Base-by-base conservation (phyloP, 2,888 invertebrate genomes). In the Caenorhabditis angaria region DNA sequence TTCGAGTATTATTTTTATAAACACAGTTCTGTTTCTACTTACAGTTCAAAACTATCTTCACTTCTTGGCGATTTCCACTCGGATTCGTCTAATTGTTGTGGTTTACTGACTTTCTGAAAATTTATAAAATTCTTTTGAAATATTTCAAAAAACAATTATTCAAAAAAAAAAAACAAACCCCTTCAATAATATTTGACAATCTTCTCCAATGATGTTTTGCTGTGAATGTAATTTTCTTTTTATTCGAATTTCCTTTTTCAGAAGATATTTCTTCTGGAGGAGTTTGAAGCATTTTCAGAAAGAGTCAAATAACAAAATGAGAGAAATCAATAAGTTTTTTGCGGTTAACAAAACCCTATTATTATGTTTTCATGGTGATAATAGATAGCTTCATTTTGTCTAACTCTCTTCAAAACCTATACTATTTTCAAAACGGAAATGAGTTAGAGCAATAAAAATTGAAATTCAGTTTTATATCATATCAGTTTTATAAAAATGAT, bases 71-170 rank as follows among this genome's bases (percentile, higher is more conserved):
- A 66, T 41, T 64, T 59, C 63, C 56, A 63, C 3, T 71, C 66
- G 29, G 32, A 32, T 24, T 48, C 41, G 25, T 60, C 61, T 29
- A 73, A 22, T 6, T 28, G 62, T 12, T 54, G 61, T 14, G 73
- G 73, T 56, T 69, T 63, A 20, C 68, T 68, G 22, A 62, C 47
- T 22, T 64, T 72, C 72, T 72, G 65, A 29, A 72, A 73, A 51
- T 35, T 14, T 14, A 2, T 20, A 22, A 22, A 50, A 53, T 22
- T 5, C n/a, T 48, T 27, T 1, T 18, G 10, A 25, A 32, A 20
- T 48, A 4, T 54, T 47, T 32, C 18, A 24, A 48, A 53, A 55
- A 55, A 29, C 4, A 24, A 50, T 32, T 32, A 32, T 32, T 5
- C 32, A 32, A 32, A 32, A 32, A 32, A 2, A 10, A 14, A 41